A percentile compares a stretch with the other conserved stretches of the same genome.
These are phyloP conservation scores for Melipona bicolor DNA, from an alignment of 2,888 invertebrate genomes.

Conservation along the genomic window DNA sequence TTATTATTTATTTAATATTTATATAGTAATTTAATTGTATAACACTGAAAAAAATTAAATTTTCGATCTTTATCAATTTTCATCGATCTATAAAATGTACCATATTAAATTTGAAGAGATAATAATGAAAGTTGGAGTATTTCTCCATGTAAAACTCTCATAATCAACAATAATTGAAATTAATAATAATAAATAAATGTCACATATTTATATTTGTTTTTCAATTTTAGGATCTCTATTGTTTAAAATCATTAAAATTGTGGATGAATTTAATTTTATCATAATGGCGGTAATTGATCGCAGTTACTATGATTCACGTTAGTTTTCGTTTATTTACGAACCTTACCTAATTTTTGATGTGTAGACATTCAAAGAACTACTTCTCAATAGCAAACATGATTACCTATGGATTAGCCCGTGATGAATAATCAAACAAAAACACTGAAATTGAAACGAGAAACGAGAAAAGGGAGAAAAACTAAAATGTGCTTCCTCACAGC, in stretches of 20 bases:
- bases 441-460: slow-evolving; percentile 72
- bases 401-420: slow-evolving; percentile 36
- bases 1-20: not conserved
- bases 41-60: not conserved
- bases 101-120: not conserved
- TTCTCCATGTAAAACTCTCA: not conserved
- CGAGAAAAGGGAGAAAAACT: slow-evolving; percentile 69
- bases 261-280: slow-evolving; percentile 17
- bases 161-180: not conserved
- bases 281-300: slow-evolving; percentile 55
- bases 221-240: not conserved
- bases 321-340: not conserved
- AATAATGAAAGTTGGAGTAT: not conserved
- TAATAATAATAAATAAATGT: not conserved
- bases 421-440: slow-evolving; percentile 68
- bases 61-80: not conserved
- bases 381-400: slow-evolving; percentile 45
- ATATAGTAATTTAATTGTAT: not conserved
- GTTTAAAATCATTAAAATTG: not conserved
- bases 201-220: not conserved
- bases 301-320: slow-evolving; percentile 39
- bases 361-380: slow-evolving; percentile 27
- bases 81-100: not conserved
- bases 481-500: slow-evolving; percentile 70
- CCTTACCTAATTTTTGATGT: slow-evolving; percentile 60